Conservation (phyloP, 2,888 invertebrate genomes). For the Coronaproctus castanopsis region DNA sequence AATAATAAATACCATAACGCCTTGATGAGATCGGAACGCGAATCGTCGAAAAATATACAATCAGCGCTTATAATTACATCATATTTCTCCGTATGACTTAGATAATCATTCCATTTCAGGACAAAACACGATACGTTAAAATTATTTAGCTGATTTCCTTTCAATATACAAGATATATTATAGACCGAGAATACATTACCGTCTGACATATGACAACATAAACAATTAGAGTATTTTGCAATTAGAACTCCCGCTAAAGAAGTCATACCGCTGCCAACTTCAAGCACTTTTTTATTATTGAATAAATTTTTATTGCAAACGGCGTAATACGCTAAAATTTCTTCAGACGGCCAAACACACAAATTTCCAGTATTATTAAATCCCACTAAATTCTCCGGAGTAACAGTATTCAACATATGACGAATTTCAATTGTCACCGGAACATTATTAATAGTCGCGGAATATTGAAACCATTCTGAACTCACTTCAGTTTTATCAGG, state of each 20-base stretch:
- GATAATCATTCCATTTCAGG: conserved; percentile 32
- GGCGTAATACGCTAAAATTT: conserved; percentile 46
- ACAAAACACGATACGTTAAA: conserved; percentile 25
- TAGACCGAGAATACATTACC: conserved; percentile 55
- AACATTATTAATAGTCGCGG: neutral
- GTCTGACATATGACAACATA: conserved; percentile 48
- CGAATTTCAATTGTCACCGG: conserved; percentile 27
- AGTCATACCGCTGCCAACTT: conserved; percentile 69
- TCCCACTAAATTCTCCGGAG: conserved; percentile 51
- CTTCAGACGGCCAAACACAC: conserved; percentile 61
- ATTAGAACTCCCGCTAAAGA: conserved; percentile 54
- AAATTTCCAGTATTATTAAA: conserved; percentile 64
- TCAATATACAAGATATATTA: conserved; percentile 44
- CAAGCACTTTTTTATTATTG: conserved; percentile 44
- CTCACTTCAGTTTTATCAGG: neutral
- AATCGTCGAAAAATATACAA: conserved; percentile 58
- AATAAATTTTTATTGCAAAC: conserved; percentile 43
- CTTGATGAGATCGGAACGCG: conserved; percentile 41
- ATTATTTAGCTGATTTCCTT: conserved; percentile 37
- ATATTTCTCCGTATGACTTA: conserved; percentile 28
- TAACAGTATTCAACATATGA: conserved; percentile 38
- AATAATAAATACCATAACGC: conserved; percentile 43
- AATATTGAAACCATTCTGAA: neutral
- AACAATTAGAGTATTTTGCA: conserved; percentile 43
- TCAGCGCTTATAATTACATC: conserved; percentile 58